These are phyloP conservation scores for Rousettus madagascariensis DNA, from an alignment of 2,797 vertebrate genomes.

Conservation along the genomic window DNA sequence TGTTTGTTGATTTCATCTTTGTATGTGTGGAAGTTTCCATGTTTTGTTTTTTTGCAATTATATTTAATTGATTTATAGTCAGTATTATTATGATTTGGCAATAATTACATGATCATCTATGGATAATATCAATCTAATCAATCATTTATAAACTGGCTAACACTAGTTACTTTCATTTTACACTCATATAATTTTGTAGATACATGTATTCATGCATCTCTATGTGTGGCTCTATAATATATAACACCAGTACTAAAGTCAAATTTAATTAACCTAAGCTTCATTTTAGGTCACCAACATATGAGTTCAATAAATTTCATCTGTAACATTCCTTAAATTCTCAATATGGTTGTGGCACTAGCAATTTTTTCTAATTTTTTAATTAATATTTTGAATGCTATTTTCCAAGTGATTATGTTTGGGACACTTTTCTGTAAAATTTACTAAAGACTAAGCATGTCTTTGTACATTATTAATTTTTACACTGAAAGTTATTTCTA, in stretches of 20 bases:
- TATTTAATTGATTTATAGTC: slow-evolving; percentile 16
- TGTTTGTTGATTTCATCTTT: not conserved
- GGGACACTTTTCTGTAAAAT: not conserved
- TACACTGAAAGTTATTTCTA: slow-evolving; percentile 20
- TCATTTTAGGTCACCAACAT: not conserved
- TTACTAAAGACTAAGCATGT: not conserved
- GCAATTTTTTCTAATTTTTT: not conserved
- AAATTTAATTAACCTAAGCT: not conserved
- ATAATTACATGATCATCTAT: slow-evolving; percentile 2
- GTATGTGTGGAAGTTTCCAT: not conserved
- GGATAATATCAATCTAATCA: not conserved
- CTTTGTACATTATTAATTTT: not conserved
- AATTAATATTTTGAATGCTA: not conserved
- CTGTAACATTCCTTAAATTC: not conserved
- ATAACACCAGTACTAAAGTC: not conserved
- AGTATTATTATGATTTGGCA: slow-evolving; percentile 34
- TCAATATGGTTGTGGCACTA: not conserved
- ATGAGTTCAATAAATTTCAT: not conserved
- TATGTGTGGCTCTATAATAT: not conserved
- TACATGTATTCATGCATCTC: not conserved
- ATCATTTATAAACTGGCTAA: slow-evolving; percentile 20
- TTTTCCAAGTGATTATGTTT: not conserved
- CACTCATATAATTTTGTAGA: not conserved
- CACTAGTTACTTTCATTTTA: slow-evolving; percentile 23
- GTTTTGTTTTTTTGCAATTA: slow-evolving; percentile 14